Evolutionary conservation across 2,797 vertebrate genomes (phyloP).

Genomic region (Lates japonicus): DNA sequence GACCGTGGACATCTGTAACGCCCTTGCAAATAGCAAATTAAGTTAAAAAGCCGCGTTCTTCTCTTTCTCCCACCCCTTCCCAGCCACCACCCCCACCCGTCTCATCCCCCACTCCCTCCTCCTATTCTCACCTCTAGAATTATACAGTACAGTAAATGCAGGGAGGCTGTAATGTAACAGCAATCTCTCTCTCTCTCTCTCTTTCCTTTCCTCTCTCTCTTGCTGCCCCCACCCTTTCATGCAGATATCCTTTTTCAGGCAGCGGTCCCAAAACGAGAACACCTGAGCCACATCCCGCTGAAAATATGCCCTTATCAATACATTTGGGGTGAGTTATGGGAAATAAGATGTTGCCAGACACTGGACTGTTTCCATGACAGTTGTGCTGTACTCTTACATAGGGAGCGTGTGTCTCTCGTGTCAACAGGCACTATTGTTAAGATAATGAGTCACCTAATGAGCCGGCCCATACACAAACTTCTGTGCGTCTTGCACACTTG

Average conservation of each 20-base stretch:
- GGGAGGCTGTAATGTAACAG: conserved; percentile 56
- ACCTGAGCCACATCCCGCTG: conserved; percentile 18
- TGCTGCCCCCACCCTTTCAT: conserved; percentile 21
- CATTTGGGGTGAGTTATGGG: conserved; percentile 28
- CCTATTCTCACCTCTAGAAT: conserved; percentile 65
- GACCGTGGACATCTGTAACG: conserved; percentile 69
- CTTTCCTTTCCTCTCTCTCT: conserved; percentile 23
- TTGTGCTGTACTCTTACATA: not conserved
- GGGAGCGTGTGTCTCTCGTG: not conserved
- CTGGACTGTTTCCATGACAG: not conserved
- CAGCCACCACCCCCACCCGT: conserved; percentile 50
- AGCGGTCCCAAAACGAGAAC: conserved; percentile 40
- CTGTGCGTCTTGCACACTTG: not conserved
- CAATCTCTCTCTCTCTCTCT: conserved; percentile 51
- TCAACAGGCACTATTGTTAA: not conserved
- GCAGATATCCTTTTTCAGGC: conserved; percentile 67
- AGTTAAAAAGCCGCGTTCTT: conserved; percentile 63
- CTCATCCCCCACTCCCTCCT: conserved; percentile 47
- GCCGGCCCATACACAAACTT: not conserved
- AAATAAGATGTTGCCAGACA: conserved; percentile 4
- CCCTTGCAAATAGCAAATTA: conserved; percentile 81
- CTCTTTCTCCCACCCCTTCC: not conserved
- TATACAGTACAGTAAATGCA: conserved; percentile 63
- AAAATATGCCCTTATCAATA: conserved; percentile 21
- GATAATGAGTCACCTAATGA: not conserved